phyloP scores from a whole-genome alignment of 2,797 vertebrate genomes.

The Acridotheres tristis region DNA sequence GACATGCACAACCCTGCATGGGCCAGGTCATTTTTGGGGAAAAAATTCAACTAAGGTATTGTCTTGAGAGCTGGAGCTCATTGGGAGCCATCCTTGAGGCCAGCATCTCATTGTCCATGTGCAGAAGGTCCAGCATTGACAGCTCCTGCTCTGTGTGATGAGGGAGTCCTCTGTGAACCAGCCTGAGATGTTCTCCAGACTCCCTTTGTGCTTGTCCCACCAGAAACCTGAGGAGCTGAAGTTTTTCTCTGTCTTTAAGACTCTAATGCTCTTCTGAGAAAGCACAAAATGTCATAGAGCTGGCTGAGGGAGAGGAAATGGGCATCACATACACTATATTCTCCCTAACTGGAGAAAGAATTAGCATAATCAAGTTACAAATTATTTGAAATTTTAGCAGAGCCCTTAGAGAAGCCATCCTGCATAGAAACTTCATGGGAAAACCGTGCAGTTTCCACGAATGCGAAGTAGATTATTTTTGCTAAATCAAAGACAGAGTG shows the following conservation, averaged over 20 bases:
- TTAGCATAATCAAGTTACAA: background rate
- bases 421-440: background rate
- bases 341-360: background rate
- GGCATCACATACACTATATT: background rate
- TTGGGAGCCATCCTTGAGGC: background rate
- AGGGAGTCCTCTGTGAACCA: background rate
- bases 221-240: background rate
- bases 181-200: background rate
- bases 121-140: background rate
- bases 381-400: background rate
- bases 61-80: background rate
- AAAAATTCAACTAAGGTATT: background rate
- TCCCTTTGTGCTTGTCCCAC: background rate
- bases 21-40: rapidly evolving
- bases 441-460: background rate
- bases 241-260: background rate
- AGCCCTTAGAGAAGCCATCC: background rate
- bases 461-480: background rate
- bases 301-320: background rate
- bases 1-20: background rate
- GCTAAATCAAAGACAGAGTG: slow-evolving; percentile 17
- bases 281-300: background rate
- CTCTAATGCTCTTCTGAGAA: background rate
- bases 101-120: rapidly evolving
- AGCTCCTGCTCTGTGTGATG: too few relatives aligned